Conservation (phyloP, 2,113 vertebrate genomes). For the Mungos mungo region DNA sequence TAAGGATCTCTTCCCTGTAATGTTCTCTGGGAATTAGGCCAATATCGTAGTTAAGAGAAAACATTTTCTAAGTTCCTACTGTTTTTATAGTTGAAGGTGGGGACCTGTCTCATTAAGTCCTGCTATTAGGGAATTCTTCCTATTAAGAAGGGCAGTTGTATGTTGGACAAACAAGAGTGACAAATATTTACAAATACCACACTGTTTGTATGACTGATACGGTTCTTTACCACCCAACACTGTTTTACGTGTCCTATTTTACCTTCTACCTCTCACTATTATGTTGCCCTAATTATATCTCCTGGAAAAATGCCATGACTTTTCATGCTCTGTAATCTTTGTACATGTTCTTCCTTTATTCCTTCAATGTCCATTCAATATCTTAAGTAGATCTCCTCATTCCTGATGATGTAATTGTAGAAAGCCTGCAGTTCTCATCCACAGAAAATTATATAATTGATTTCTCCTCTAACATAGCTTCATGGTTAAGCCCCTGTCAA, state of each 20-base stretch:
- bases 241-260: neutral
- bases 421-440: neutral
- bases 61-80: neutral
- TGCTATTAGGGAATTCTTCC: neutral
- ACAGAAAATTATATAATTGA: neutral
- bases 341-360: neutral
- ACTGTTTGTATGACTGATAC: neutral
- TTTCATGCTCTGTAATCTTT: neutral
- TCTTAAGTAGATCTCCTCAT: neutral
- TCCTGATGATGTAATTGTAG: neutral
- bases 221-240: neutral
- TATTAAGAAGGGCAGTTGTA: neutral
- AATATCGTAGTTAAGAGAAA: neutral
- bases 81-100: neutral
- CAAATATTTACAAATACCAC: neutral
- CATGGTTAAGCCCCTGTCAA: neutral
- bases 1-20: neutral
- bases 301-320: neutral
- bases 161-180: neutral
- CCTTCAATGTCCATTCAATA: neutral
- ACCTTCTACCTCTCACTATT: neutral
- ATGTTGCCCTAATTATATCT: neutral
- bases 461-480: neutral
- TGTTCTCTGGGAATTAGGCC: neutral
- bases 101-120: neutral